These are phyloP conservation scores for Gadopsis marmoratus DNA, from an alignment of 2,797 vertebrate genomes.

Conservation along the genomic window DNA sequence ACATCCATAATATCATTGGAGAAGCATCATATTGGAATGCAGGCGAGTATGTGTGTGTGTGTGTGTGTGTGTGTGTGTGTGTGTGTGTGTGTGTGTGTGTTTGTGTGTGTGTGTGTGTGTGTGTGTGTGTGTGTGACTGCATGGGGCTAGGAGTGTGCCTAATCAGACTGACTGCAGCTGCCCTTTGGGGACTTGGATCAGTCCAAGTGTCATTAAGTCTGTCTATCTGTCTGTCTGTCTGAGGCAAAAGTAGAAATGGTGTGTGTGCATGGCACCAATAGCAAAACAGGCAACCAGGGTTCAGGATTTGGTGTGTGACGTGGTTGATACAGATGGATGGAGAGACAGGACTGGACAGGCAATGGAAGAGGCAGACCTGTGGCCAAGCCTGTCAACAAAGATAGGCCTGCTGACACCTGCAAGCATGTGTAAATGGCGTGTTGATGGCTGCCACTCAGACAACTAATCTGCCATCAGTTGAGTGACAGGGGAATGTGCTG, in stretches of 20 bases:
- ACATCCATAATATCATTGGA: slow-evolving; percentile 84
- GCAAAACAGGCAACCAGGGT: slow-evolving; percentile 28
- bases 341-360: slow-evolving; percentile 66
- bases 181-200: slow-evolving; percentile 69
- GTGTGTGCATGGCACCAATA: slow-evolving; percentile 35
- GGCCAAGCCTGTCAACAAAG: slow-evolving; percentile 80
- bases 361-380: slow-evolving; percentile 69
- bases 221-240: slow-evolving; percentile 63
- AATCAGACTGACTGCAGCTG: slow-evolving; percentile 81
- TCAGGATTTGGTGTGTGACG: slow-evolving; percentile 56
- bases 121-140: slow-evolving; percentile 33
- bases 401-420: slow-evolving; percentile 73
- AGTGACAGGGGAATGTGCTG: slow-evolving; percentile 74
- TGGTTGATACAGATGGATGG: slow-evolving; percentile 59
- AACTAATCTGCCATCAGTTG: slow-evolving; percentile 73
- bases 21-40: slow-evolving; percentile 83
- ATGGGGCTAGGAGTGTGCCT: slow-evolving; percentile 55
- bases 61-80: slow-evolving; percentile 17
- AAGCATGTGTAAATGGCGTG: slow-evolving; percentile 41
- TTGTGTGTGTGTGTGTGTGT: slow-evolving; percentile 18
- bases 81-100: slow-evolving; percentile 13
- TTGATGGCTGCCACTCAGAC: slow-evolving; percentile 83
- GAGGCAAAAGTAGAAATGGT: slow-evolving; percentile 50
- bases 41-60: slow-evolving; percentile 59
- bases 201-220: slow-evolving; percentile 72